Percentiles rank a stretch among this genome's conserved stretches.
phyloP scores from a whole-genome alignment of 1,140 invertebrate genomes.

The Tyrophagus putrescentiae region DNA sequence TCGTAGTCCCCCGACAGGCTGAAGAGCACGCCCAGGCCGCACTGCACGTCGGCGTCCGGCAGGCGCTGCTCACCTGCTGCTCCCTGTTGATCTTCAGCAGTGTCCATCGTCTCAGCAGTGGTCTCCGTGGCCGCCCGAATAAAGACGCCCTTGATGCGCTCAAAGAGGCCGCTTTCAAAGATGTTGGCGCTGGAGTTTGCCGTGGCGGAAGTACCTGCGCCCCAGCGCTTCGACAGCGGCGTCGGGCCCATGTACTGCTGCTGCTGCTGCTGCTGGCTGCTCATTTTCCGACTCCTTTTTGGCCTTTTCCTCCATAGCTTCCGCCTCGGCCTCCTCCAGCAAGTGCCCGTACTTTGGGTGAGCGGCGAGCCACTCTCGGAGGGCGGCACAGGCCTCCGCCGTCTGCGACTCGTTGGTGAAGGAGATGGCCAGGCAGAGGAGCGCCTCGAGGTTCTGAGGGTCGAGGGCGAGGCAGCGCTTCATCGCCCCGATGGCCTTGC shows the following conservation, averaged over 20 bases:
- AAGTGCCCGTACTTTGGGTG: slow-evolving; percentile 70
- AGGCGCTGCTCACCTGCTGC: too few relatives aligned
- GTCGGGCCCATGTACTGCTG: slow-evolving; percentile 9
- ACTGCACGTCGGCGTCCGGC: slow-evolving; percentile 84
- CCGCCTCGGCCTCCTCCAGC: slow-evolving; percentile 32
- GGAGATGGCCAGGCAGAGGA: slow-evolving; percentile 78
- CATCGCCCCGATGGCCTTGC: slow-evolving; percentile 38
- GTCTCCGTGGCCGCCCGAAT: too few relatives aligned
- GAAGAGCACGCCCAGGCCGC: slow-evolving; percentile 84
- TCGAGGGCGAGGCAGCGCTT: slow-evolving; percentile 60
- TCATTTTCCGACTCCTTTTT: not conserved
- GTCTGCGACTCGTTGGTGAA: slow-evolving; percentile 76
- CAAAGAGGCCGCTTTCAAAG: slow-evolving; percentile 33
- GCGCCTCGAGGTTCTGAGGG: slow-evolving; percentile 59
- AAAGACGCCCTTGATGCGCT: slow-evolving; percentile 60
- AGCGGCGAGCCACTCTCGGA: slow-evolving; percentile 59
- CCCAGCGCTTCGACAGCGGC: slow-evolving; percentile 11
- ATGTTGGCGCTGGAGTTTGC: too few relatives aligned
- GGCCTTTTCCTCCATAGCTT: not conserved
- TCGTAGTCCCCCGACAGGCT: slow-evolving; percentile 85
- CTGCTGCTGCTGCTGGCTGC: not conserved
- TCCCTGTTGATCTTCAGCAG: too few relatives aligned
- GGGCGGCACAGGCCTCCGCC: slow-evolving; percentile 39
- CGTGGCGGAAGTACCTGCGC: not conserved
- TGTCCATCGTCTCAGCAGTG: too few relatives aligned